Evolutionary conservation across 2,888 invertebrate genomes (phyloP), one percentile per base, ranked within the genome.

Genomic region (Heterodera filipjevi): DNA sequence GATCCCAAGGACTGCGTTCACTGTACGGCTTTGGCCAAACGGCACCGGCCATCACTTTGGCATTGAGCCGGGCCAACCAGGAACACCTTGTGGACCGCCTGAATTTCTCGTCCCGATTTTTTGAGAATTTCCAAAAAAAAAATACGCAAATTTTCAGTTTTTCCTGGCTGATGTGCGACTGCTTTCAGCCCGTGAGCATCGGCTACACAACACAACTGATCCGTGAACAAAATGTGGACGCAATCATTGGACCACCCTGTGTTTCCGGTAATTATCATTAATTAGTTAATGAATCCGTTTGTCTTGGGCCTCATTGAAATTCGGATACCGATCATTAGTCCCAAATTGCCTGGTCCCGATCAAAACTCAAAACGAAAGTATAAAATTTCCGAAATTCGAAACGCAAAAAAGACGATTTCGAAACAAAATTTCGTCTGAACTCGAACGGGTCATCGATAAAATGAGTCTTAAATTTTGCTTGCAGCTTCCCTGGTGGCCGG

Each of bases 191-290:
- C 19, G 33, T 30, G 2, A 81, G 83, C 0, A 83, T 85, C 46
- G 85, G 85, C 14, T 81, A 79, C 71, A 78, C 81, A 0, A 80
- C 81, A 12, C 49, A 77, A 39, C 71, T 86, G 66, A 76, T 82
- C 22, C 66, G 74, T 16, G 73, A 78, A 27, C 68, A 85, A 27
- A 71, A 84, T 8, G 84, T 83, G 32, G 79, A 81, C 68, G 85
- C 77, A 6, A 82, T 85, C 46, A 75, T 85, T 46, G 85, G 85
- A 35, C 85, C 85, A 5, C 77, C 83, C 6, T 84, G 84, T 78
- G 59, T 81, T 27, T 35, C 73, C 27, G 39, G 80, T 80, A 70
- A 73, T 49, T 22, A n/a, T 33, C 33, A 22, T 66, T 32, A 2
- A 8, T 10, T 2, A 39, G 12, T 39, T 12, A 39, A 39, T 10